Conservation (phyloP, 2,888 invertebrate species). For the Stenoptilia bipunctidactyla region DNA sequence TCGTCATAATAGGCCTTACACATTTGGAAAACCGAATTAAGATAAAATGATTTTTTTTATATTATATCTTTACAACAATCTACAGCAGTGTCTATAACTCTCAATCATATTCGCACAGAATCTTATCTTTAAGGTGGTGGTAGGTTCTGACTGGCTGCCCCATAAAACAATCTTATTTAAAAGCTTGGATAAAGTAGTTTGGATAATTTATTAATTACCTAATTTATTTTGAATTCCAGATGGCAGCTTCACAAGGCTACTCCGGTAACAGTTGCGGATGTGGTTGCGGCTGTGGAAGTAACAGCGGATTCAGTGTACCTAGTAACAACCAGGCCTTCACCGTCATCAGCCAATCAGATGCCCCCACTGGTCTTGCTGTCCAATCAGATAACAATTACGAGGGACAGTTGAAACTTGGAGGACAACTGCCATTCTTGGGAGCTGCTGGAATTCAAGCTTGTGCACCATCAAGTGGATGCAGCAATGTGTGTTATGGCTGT, state of each 20-base stretch:
- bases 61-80: too few species aligned
- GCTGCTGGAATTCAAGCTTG: constrained; percentile 26
- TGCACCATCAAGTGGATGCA: constrained; percentile 23
- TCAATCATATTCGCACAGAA: not conserved
- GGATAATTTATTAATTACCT: too few species aligned
- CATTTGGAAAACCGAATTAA: too few species aligned
- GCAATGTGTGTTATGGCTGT: constrained; percentile 11
- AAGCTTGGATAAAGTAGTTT: too few species aligned
- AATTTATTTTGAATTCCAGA: too few species aligned
- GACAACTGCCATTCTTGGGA: constrained; percentile 29
- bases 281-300: constrained; percentile 2
- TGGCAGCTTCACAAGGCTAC: not conserved
- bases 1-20: too few species aligned
- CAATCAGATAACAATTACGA: constrained; percentile 31
- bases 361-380: constrained; percentile 27
- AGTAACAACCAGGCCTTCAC: constrained; percentile 20
- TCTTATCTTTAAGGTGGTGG: not conserved
- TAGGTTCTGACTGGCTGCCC: too few species aligned
- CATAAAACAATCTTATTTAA: not conserved
- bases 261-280: not conserved
- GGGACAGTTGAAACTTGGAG: constrained; percentile 23
- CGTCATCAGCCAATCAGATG: constrained; percentile 20
- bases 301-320: constrained; percentile 11
- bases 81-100: too few species aligned
- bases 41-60: too few species aligned